Percentiles rank a stretch among this genome's conserved stretches.
Conservation (phyloP, 2,113 vertebrate genomes). For the Cariama cristata region DNA sequence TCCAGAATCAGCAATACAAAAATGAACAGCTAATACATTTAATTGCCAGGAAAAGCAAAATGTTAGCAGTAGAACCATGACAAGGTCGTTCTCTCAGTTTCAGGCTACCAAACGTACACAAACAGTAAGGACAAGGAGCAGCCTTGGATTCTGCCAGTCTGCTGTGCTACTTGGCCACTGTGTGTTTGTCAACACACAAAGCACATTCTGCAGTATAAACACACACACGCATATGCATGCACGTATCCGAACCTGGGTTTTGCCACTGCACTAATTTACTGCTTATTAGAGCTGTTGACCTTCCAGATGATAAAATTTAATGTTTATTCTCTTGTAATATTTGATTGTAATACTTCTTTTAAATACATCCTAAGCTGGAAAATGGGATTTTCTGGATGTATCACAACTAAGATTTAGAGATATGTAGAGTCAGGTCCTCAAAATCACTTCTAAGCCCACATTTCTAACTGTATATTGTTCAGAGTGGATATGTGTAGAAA, state of each 20-base stretch:
- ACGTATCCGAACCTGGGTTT: rapidly evolving
- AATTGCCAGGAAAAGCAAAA: neutral
- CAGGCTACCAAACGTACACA: neutral
- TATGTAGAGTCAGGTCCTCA: neutral
- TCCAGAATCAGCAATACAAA: neutral
- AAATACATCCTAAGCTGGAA: neutral
- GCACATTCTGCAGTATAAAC: neutral
- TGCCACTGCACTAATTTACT: neutral
- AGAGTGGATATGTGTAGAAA: neutral
- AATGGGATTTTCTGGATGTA: neutral
- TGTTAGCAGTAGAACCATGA: neutral
- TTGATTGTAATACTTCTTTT: neutral
- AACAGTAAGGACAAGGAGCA: neutral
- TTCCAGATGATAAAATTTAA: neutral
- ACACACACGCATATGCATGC: neutral
- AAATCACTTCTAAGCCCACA: neutral
- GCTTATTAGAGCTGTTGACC: neutral
- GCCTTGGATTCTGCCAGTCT: neutral
- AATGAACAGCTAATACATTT: neutral
- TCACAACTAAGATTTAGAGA: neutral
- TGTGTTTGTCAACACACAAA: neutral
- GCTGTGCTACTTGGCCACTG: neutral
- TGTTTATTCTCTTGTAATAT: neutral
- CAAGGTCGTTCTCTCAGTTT: neutral
- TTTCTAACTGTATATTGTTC: neutral